Evolutionary conservation across 2,113 vertebrate genomes (phyloP).

Genomic region (Scortum barcoo): DNA sequence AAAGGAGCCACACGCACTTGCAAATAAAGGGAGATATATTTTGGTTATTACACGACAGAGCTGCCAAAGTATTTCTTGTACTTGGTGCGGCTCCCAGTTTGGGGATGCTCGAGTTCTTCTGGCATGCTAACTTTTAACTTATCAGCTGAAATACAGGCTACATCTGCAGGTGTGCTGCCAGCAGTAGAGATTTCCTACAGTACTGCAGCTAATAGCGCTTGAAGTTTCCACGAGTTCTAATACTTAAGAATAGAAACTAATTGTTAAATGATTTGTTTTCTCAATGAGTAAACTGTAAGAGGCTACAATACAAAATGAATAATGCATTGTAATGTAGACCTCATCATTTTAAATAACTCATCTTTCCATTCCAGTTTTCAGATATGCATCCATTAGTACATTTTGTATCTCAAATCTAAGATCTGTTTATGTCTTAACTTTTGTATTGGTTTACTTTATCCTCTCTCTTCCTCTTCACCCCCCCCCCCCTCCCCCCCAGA

Average conservation of each 20-base stretch:
- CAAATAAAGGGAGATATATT: slow-evolving; percentile 27
- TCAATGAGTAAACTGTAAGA: too few species aligned
- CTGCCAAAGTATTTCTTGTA: slow-evolving; percentile 31
- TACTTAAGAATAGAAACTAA: too few species aligned
- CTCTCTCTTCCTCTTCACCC: background rate
- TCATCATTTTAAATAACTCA: background rate
- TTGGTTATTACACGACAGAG: slow-evolving; percentile 11
- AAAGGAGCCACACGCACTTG: slow-evolving; percentile 28
- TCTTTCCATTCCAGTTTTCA: background rate
- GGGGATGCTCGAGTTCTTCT: slow-evolving; percentile 41
- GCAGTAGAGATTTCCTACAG: slow-evolving; percentile 19
- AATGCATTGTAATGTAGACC: background rate
- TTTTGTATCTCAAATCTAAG: background rate
- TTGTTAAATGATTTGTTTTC: too few species aligned
- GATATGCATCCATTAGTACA: background rate
- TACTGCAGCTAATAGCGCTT: slow-evolving; percentile 9
- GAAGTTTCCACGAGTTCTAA: slow-evolving; percentile 30
- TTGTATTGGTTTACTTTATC: slow-evolving; percentile 36
- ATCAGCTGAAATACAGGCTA: slow-evolving; percentile 58
- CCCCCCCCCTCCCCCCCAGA: slow-evolving; percentile 87
- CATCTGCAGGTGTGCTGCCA: slow-evolving; percentile 50
- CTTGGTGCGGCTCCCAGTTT: slow-evolving; percentile 57
- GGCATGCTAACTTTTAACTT: slow-evolving; percentile 40
- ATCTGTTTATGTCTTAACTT: background rate
- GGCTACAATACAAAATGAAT: background rate